Percentiles rank a stretch among this genome's conserved stretches.
These are phyloP conservation scores for Phengaris alcon DNA, from an alignment of 2,888 invertebrate species.

Conservation along the genomic window DNA sequence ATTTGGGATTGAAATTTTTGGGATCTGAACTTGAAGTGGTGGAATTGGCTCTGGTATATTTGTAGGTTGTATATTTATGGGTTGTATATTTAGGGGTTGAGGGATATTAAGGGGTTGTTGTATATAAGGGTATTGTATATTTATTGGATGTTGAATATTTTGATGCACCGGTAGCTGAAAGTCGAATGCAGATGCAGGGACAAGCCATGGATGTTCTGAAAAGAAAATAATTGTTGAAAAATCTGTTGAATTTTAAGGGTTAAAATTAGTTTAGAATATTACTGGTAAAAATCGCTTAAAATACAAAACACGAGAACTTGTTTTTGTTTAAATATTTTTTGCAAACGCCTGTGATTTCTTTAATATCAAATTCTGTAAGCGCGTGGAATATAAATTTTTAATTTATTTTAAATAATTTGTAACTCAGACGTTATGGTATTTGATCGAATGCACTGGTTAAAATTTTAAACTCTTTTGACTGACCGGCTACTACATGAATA, in stretches of 20 bases:
- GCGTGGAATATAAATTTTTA: not conserved
- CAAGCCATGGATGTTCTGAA: not conserved
- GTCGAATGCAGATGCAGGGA: not conserved
- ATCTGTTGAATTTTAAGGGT: not conserved
- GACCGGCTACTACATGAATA: too few species aligned
- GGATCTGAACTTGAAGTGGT: slow-evolving; percentile 1
- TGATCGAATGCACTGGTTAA: too few species aligned
- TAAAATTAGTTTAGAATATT: too few species aligned
- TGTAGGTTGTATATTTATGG: not conserved
- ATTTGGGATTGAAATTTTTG: not conserved
- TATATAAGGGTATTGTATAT: slow-evolving; percentile 4
- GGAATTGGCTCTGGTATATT: not conserved
- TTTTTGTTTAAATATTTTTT: not conserved
- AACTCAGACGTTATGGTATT: too few species aligned
- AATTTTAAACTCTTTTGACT: too few species aligned
- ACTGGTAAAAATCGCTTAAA: not conserved
- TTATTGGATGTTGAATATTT: slow-evolving; percentile 1
- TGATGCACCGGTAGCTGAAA: not conserved
- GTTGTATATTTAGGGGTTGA: not conserved
- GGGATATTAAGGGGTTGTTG: not conserved
- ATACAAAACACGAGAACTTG: not conserved
- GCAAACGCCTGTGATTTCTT: not conserved
- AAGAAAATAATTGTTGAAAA: not conserved
- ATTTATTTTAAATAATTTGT: too few species aligned
- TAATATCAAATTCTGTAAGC: not conserved